These are phyloP conservation scores for Cryptosula pallasiana DNA, from an alignment of 2,888 invertebrate species.

Conservation along the genomic window DNA sequence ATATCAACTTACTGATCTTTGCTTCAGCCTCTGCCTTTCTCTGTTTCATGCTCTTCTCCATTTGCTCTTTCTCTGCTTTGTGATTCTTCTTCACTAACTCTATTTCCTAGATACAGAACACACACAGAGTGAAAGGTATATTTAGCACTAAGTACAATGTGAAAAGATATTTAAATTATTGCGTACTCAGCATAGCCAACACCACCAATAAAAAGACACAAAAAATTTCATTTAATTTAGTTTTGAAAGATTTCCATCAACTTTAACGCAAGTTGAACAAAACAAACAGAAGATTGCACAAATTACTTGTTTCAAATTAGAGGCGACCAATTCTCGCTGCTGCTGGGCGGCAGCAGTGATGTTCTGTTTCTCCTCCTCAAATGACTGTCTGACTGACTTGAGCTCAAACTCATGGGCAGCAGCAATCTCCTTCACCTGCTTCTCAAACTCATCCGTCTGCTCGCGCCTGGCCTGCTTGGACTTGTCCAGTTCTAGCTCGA, in stretches of 20 bases:
- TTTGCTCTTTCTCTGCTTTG: slow-evolving; percentile 42
- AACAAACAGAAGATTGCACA: too few species aligned
- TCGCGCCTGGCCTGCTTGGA: slow-evolving; percentile 48
- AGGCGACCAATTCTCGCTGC: background rate
- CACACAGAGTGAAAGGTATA: too few species aligned
- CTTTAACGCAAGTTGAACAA: too few species aligned
- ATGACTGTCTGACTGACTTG: slow-evolving; percentile 12
- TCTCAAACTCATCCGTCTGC: slow-evolving; percentile 43
- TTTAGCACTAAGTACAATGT: too few species aligned
- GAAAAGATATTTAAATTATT: too few species aligned
- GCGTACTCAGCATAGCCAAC: too few species aligned
- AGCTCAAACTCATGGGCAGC: slow-evolving; percentile 44
- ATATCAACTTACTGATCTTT: slow-evolving; percentile 29
- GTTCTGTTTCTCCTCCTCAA: slow-evolving; percentile 42
- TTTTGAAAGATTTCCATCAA: too few species aligned
- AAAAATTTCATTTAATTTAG: too few species aligned
- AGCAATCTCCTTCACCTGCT: slow-evolving; percentile 41
- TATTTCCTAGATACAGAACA: slow-evolving; percentile 33
- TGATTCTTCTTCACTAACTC: slow-evolving; percentile 39
- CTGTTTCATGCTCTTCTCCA: slow-evolving; percentile 22
- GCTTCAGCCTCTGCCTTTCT: slow-evolving; percentile 39
- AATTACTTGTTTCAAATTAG: slow-evolving; percentile 1
- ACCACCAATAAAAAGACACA: too few species aligned
- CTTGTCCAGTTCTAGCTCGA: slow-evolving; percentile 44
- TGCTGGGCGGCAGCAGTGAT: slow-evolving; percentile 32